Evolutionary conservation across 92 coral and sea anemone species (phyloP).

Genomic region (Phenganax marumi): DNA sequence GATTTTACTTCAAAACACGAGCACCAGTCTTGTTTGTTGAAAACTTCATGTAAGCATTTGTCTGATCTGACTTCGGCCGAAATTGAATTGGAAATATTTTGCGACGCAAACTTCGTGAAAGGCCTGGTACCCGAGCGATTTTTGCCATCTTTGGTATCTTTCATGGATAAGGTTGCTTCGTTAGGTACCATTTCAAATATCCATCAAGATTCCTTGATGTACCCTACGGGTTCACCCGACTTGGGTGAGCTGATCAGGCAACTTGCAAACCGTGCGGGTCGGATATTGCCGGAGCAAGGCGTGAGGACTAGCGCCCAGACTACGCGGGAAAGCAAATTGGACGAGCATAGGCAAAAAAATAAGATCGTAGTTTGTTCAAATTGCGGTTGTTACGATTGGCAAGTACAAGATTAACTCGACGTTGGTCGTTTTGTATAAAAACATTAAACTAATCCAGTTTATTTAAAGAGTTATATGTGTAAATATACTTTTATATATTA

Average conservation of each 20-base stretch:
- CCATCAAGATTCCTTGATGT: background rate
- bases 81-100: background rate
- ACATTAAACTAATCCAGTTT: too few relatives aligned
- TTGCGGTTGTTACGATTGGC: conserved; percentile 29
- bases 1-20: background rate
- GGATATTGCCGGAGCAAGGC: background rate
- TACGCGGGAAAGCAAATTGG: background rate
- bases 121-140: conserved; percentile 28
- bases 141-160: conserved; percentile 26
- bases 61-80: conserved; percentile 19
- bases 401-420: too few relatives aligned
- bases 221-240: background rate
- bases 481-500: too few relatives aligned
- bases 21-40: too few relatives aligned
- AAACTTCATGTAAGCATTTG: conserved; percentile 13
- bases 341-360: background rate
- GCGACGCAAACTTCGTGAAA: background rate
- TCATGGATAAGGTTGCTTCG: background rate
- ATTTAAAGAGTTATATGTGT: too few relatives aligned
- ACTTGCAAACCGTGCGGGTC: conserved; percentile 3
- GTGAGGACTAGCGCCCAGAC: background rate
- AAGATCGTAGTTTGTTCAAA: conserved; percentile 7
- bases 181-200: background rate
- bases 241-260: background rate
- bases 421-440: background rate